These are phyloP conservation scores for Bellardia pandia DNA, from an alignment of 2,888 invertebrate genomes.

Conservation along the genomic window DNA sequence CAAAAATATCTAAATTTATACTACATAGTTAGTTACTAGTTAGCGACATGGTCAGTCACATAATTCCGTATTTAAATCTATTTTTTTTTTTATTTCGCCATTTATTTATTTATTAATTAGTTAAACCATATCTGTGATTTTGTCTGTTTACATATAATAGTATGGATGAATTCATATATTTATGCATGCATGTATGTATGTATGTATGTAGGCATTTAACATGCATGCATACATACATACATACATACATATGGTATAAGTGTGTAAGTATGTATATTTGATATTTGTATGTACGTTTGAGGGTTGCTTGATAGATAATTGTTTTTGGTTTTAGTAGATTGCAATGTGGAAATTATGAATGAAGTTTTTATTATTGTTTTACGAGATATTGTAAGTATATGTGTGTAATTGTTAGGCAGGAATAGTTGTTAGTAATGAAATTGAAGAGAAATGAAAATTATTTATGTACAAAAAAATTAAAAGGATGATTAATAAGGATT, in stretches of 20 bases:
- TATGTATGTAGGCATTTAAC: neutral
- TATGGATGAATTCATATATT: neutral
- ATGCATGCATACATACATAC: neutral
- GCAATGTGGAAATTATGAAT: neutral
- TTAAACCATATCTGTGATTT: too few species aligned
- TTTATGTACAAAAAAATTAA: constrained; percentile 19
- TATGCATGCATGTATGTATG: neutral
- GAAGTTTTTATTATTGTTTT: neutral
- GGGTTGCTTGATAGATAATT: neutral
- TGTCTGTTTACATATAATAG: too few species aligned
- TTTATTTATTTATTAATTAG: neutral
- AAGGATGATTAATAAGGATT: neutral
- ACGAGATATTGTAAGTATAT: neutral
- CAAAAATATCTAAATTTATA: constrained; percentile 61
- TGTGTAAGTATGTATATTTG: neutral
- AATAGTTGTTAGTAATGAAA: neutral
- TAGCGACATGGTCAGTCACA: constrained; percentile 15
- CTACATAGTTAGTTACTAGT: constrained; percentile 56
- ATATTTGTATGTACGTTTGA: neutral
- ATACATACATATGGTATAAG: neutral
- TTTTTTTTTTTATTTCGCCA: neutral
- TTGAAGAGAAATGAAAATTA: neutral
- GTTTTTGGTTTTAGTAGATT: neutral
- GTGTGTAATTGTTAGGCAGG: neutral
- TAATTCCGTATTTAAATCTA: constrained; percentile 7